Conservation (phyloP, 2,797 vertebrate species). For the Hybognathus amarus region DNA sequence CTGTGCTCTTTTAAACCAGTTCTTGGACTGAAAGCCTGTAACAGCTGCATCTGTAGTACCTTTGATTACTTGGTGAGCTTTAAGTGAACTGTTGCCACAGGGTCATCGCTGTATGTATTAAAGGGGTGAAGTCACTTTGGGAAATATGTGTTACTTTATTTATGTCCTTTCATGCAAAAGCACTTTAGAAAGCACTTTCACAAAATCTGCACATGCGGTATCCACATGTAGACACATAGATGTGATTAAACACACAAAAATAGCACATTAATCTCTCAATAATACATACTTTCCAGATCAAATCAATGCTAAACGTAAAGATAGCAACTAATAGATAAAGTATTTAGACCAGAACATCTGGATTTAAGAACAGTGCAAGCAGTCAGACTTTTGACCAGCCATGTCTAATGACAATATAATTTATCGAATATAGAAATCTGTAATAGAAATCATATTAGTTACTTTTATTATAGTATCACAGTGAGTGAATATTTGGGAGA, state of each 20-base stretch:
- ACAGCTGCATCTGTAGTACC: not conserved
- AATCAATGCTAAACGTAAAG: not conserved
- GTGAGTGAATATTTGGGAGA: not conserved
- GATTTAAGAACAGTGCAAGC: not conserved
- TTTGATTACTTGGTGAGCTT: not conserved
- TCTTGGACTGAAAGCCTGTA: not conserved
- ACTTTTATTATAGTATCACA: not conserved
- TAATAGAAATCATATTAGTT: not conserved
- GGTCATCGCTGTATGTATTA: not conserved
- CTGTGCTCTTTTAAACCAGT: not conserved
- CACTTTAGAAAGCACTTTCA: not conserved
- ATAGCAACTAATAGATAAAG: not conserved
- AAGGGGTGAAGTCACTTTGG: slow-evolving; percentile 16
- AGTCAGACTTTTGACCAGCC: not conserved
- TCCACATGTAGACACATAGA: not conserved
- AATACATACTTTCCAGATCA: not conserved
- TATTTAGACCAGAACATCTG: not conserved
- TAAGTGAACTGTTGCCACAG: not conserved
- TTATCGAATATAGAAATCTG: not conserved
- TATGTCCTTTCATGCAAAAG: not conserved
- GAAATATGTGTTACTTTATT: not conserved
- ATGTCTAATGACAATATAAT: slow-evolving; percentile 1
- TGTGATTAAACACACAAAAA: not conserved
- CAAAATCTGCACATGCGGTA: not conserved
- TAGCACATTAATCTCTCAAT: not conserved